Percentiles rank a stretch among this genome's conserved stretches.
Evolutionary conservation across 2,888 invertebrate species (phyloP).

Genomic region (Hirudinaria manillensis): DNA sequence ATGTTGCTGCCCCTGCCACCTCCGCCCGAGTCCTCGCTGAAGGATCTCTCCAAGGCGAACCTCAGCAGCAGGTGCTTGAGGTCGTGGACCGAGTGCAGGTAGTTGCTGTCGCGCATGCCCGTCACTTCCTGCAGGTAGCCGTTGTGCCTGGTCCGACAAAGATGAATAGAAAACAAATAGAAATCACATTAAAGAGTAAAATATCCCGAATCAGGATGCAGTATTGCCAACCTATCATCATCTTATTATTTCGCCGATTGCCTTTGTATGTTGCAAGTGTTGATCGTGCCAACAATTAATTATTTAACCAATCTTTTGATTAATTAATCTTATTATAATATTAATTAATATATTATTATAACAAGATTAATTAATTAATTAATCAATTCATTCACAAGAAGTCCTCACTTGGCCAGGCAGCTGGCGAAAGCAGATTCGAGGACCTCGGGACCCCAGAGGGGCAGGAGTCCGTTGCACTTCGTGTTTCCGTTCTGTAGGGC

Average conservation of each 20-base stretch:
- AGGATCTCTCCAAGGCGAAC: constrained; percentile 87
- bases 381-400: neutral
- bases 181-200: too few species aligned
- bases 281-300: too few species aligned
- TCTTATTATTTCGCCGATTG: too few species aligned
- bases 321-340: too few species aligned
- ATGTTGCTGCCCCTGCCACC: constrained; percentile 92
- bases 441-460: constrained; percentile 80
- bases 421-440: constrained; percentile 65
- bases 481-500: constrained; percentile 96
- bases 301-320: too few species aligned
- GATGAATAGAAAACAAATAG: neutral
- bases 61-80: constrained; percentile 78
- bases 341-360: too few species aligned
- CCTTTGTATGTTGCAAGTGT: too few species aligned
- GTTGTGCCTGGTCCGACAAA: constrained; percentile 57
- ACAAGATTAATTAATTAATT: too few species aligned
- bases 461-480: constrained; percentile 89
- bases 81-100: constrained; percentile 74
- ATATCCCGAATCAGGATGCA: too few species aligned
- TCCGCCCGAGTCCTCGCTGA: constrained; percentile 88
- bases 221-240: too few species aligned
- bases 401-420: constrained; percentile 74
- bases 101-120: constrained; percentile 54
- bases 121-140: constrained; percentile 57